Base-by-base conservation (phyloP, 2,888 invertebrate genomes). In the Ormyrus labotus region DNA sequence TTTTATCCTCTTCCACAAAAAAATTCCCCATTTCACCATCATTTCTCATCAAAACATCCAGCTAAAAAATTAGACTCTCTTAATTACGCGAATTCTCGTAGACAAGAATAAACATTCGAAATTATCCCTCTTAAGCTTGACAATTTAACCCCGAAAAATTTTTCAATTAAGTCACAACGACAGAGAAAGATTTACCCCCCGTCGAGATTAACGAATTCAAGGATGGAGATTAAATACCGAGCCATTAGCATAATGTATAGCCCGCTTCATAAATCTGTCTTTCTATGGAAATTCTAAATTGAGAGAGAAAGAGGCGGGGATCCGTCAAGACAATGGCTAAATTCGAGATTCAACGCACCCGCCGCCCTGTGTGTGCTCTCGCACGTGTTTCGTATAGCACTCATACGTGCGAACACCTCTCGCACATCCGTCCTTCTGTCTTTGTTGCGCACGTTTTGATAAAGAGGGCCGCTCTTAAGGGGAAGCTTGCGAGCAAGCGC, bases 401-500 rank as follows among this genome's bases (percentile, higher is more conserved):
- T 58, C 60, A 74, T 50, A 34, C 48, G 19, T 67, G 11, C 19
- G 19, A 60, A 34, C 19, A n/a, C 50, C 11, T 34, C 51, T 67
- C 19, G 13, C 34, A 9, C 57, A 10, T 67, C 45, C 10, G 10
- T 60, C 11, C 11, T 19, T 58, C 34, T 57, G 57, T 67, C 65
- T 57, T 57, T 67, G 19, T 10, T 47, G 76, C 19, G 19, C 69
- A 63, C 55, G 58, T 76, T 76, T 69, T 47, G 68, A n/a, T 76
- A 69, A 75, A 76, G 76, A 68, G 61, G 61, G 61, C 61, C 61
- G 76, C 76, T 68, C 68, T 76, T 65, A 61, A 51, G 55, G 45
- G 68, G 48, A 55, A 65, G 13, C 47, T 4, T 19, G 19, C 19
- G 19, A 19, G 19, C 19, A 19, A 19, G 19, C 19, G 2, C 19